Conservation (phyloP, 2,888 invertebrate species). For the Allolobophora icterica region DNA sequence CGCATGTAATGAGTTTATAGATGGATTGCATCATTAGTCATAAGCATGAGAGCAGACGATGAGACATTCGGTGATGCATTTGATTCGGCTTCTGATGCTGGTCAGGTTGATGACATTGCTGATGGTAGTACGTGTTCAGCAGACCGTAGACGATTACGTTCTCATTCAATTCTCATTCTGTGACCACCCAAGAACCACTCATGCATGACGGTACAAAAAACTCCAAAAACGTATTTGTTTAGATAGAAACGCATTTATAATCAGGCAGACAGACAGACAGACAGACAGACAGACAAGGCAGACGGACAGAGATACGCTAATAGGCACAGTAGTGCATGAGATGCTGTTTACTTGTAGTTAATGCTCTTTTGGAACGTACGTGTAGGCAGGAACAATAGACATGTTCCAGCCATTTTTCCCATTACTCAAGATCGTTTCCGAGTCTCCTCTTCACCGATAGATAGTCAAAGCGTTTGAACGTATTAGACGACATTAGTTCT, state of each 20-base stretch:
- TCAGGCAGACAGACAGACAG: neutral
- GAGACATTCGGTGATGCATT: neutral
- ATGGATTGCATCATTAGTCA: neutral
- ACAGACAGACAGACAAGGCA: neutral
- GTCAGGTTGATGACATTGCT: neutral
- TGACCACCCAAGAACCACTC: neutral
- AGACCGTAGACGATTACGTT: constrained; percentile 5
- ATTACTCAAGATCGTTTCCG: neutral
- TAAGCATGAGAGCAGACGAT: neutral
- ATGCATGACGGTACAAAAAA: neutral
- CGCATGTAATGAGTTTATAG: neutral
- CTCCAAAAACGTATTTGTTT: neutral
- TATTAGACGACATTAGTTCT: neutral
- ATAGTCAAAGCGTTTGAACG: neutral
- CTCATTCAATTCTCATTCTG: neutral
- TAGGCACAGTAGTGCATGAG: too few relatives aligned
- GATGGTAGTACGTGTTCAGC: neutral
- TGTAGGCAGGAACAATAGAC: neutral
- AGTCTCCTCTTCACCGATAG: neutral
- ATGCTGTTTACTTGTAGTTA: neutral
- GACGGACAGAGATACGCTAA: too few relatives aligned
- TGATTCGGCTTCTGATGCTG: neutral
- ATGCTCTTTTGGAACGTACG: neutral
- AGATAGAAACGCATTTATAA: neutral
- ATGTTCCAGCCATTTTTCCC: neutral